A percentile compares a stretch with the other conserved stretches of the same genome.
Conservation (phyloP, 2,113 vertebrate genomes). For the Pipra filicauda region DNA sequence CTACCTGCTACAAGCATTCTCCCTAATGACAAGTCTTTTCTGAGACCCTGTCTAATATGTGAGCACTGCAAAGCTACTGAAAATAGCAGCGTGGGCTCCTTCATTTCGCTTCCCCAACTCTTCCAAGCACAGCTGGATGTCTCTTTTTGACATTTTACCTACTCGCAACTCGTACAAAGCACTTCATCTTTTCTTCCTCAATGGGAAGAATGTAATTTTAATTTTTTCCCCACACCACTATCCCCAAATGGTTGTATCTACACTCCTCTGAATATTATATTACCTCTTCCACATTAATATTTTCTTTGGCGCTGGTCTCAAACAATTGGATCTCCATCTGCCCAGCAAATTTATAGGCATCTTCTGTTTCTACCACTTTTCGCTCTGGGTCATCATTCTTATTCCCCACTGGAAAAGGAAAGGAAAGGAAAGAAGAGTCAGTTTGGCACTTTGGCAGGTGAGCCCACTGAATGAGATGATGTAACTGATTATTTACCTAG, state of each 20-base stretch:
- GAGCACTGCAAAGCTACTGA: background rate
- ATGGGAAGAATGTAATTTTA: background rate
- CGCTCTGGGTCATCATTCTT: conserved; percentile 97
- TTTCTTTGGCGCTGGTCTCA: conserved; percentile 99
- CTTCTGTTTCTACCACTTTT: conserved; percentile 97
- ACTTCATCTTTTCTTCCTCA: background rate
- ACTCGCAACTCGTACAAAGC: background rate
- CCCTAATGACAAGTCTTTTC: background rate
- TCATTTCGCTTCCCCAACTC: background rate
- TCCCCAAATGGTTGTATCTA: fast-evolving
- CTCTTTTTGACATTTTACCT: background rate
- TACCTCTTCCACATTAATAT: conserved; percentile 98
- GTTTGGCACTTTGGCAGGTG: background rate
- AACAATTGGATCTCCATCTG: conserved; percentile 99
- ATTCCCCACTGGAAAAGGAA: conserved; percentile 86
- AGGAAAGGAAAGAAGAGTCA: background rate
- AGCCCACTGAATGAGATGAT: background rate
- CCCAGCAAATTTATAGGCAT: conserved; percentile 96
- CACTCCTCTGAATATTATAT: background rate
- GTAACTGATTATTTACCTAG: conserved; percentile 77
- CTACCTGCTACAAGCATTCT: background rate
- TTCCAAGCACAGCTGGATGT: background rate
- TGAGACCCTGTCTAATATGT: background rate
- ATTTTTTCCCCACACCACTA: background rate
- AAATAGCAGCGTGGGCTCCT: background rate